Evolutionary conservation across 2,888 invertebrate genomes (phyloP), one percentile per base, ranked within the genome.

Genomic region (Nomada lathburiana): DNA sequence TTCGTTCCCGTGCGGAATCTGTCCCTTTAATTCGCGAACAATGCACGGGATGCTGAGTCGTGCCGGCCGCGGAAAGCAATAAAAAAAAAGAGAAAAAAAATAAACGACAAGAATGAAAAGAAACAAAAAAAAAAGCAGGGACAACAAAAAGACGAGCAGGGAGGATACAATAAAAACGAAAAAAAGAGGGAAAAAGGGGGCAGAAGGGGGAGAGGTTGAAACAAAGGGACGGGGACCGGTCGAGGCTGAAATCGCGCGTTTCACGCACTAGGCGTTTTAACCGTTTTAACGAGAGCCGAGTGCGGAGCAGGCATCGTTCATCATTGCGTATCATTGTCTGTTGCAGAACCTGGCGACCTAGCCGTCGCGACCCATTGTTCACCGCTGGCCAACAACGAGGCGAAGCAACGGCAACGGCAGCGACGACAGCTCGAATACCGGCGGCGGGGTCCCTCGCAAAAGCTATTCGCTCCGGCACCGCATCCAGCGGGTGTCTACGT

Each of bases 261-360:
- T 84, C 67, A 74, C 69, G 74, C 82, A 76, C 82, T 73, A 74
- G 74, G 76, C 84, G 85, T 82, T 90, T 89, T 87, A 88, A 90
- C 71, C 63, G 81, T 88, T 86, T 87, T 88, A 85, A 88, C 87
- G 82, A 88, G 80, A 82, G 78, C 50, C 73, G 57, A 29, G 75
- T 44, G 44, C 44, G 55, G 63, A 68, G 65, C 71, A 55, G 63
- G 77, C 85, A 85, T 80, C 70, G 84, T 81, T 84, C 78, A 82
- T 81, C 76, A 81, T 86, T 71, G 80, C 65, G 75, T 74, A 76
- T 86, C 79, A 80, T 87, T 79, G 78, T 86, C 64, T 91, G 92
- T 93, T 93, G 76, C 93, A 93, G 93, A 93, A 91, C 84, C 89
- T 93, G 91, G 93, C 93, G 89, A 93, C 93, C 91, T 93, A 93